phyloP scores from a whole-genome alignment of 2,797 vertebrate species.

The Centroberyx gerrardi region DNA sequence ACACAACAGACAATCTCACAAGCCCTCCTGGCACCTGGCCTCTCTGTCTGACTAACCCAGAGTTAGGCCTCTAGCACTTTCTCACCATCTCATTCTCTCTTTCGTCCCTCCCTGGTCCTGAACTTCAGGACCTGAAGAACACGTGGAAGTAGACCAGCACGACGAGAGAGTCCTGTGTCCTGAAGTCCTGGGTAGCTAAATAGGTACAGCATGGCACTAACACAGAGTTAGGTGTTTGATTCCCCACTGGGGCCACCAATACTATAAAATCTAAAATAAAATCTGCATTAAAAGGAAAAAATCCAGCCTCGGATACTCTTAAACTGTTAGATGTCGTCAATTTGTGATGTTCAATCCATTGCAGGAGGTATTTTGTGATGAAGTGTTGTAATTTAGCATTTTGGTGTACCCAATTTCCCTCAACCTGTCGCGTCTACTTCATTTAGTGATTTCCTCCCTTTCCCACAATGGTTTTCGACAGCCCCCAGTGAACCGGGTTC shows the following conservation, averaged over 20 bases:
- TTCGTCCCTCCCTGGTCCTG: neutral
- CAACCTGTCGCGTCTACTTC: constrained; percentile 38
- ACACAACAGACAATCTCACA: constrained; percentile 26
- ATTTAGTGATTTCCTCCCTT: constrained; percentile 40
- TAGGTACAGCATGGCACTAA: neutral
- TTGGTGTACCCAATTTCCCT: constrained; percentile 2
- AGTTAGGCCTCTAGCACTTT: neutral
- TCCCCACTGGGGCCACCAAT: neutral
- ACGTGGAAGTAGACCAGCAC: neutral
- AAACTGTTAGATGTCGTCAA: constrained; percentile 24
- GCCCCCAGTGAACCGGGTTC: constrained; percentile 5
- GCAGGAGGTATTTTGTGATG: constrained; percentile 5
- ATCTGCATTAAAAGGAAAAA: constrained; percentile 28
- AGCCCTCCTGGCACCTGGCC: neutral
- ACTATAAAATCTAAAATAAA: too few relatives aligned
- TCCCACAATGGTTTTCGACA: constrained; percentile 50
- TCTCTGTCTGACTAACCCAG: constrained; percentile 14
- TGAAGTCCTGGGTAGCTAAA: neutral
- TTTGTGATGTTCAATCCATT: constrained; percentile 22
- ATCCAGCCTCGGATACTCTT: neutral
- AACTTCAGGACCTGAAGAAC: neutral
- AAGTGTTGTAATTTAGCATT: constrained; percentile 37
- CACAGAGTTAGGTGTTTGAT: neutral
- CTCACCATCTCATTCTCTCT: neutral
- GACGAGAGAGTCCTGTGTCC: neutral